Evolutionary conservation across 2,113 vertebrate species (phyloP).

Genomic region (Jacana jacana): DNA sequence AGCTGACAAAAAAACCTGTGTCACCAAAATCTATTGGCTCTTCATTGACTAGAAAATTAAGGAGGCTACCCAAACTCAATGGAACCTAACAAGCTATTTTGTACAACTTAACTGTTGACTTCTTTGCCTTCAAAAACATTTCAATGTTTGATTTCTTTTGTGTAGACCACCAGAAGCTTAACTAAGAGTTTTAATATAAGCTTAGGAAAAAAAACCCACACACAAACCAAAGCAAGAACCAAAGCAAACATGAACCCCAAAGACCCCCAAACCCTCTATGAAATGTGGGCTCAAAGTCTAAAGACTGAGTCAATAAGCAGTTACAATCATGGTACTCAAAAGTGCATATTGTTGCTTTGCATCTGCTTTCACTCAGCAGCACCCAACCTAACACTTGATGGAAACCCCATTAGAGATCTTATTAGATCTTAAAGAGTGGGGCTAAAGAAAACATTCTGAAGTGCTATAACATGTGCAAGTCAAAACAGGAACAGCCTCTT

Average conservation of each 20-base stretch:
- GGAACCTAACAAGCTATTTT: neutral
- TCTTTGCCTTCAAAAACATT: neutral
- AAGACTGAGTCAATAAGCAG: neutral
- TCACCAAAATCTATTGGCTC: neutral
- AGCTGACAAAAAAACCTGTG: neutral
- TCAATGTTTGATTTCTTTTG: neutral
- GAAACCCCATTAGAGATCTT: neutral
- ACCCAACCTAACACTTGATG: neutral
- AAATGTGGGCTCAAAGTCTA: neutral
- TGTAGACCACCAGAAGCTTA: neutral
- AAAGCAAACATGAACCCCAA: neutral
- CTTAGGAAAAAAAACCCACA: neutral
- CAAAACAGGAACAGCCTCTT: neutral
- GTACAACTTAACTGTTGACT: neutral
- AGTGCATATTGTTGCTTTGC: neutral
- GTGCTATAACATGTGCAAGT: neutral
- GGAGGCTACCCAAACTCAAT: neutral
- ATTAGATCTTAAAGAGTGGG: neutral
- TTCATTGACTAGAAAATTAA: neutral
- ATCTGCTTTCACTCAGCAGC: neutral
- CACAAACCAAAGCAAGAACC: neutral
- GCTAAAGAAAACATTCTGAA: neutral
- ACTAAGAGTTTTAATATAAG: neutral
- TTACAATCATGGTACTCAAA: neutral
- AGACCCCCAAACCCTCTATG: neutral